Conservation (phyloP, 1,140 invertebrate genomes). For the Lithobius niger region DNA sequence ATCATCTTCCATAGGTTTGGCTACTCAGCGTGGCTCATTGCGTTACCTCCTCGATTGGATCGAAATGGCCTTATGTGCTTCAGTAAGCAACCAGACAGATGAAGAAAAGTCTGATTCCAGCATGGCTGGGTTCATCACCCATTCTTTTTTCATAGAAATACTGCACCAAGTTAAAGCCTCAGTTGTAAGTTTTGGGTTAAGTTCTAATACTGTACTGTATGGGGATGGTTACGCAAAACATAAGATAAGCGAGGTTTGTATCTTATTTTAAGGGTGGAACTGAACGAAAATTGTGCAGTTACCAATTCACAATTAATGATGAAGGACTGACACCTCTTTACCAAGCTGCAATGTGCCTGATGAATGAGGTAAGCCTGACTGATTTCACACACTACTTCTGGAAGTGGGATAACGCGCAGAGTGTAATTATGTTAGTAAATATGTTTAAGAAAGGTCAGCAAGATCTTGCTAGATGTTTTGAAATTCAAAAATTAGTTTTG, state of each 20-base stretch:
- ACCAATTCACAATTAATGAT: constrained; percentile 18
- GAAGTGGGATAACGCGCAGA: too few relatives aligned
- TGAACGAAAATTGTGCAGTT: constrained; percentile 18
- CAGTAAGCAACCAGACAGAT: constrained; percentile 1
- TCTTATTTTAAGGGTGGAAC: constrained; percentile 2
- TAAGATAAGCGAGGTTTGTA: too few relatives aligned
- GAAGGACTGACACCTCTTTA: constrained; percentile 33
- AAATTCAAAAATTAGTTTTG: too few relatives aligned
- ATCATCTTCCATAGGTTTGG: constrained; percentile 28
- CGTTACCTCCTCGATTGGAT: constrained; percentile 49
- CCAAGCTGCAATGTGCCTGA: constrained; percentile 38
- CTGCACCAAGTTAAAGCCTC: constrained; percentile 4
- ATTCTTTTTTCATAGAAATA: constrained; percentile 4
- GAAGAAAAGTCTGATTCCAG: background rate
- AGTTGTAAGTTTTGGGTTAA: constrained; percentile 1
- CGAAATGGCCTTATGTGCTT: constrained; percentile 39
- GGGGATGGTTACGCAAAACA: too few relatives aligned
- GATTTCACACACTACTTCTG: too few relatives aligned
- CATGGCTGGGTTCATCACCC: background rate
- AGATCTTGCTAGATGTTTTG: too few relatives aligned
- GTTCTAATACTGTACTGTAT: too few relatives aligned
- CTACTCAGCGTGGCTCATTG: constrained; percentile 47
- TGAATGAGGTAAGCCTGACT: constrained; percentile 42
- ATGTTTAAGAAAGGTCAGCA: too few relatives aligned
- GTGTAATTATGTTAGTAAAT: too few relatives aligned